Conservation (phyloP, 2,113 vertebrate species). For the Hippotragus niger region DNA sequence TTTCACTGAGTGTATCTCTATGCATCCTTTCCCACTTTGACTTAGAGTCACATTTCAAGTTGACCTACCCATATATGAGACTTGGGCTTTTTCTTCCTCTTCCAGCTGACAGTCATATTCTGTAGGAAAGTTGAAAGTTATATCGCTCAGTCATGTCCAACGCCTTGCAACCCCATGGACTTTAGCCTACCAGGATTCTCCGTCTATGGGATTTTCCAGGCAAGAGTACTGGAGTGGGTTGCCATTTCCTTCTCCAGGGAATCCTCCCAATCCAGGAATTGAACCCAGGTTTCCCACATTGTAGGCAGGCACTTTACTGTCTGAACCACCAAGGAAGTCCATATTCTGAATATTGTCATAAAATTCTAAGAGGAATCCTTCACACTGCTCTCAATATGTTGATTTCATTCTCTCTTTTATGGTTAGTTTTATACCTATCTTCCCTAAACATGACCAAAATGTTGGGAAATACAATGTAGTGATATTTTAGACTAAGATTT, state of each 20-base stretch:
- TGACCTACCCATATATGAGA: not conserved
- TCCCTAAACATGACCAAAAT: not conserved
- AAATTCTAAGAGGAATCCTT: not conserved
- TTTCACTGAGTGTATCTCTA: not conserved
- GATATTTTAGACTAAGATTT: not conserved
- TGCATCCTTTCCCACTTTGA: not conserved
- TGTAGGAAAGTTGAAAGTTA: not conserved
- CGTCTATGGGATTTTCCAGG: not conserved
- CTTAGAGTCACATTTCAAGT: not conserved
- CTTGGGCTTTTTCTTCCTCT: not conserved
- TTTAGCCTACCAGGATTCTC: not conserved
- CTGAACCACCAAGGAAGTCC: not conserved
- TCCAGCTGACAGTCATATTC: not conserved
- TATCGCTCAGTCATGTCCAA: accelerated
- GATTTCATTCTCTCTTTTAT: not conserved
- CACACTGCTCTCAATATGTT: not conserved
- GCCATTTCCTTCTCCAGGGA: not conserved
- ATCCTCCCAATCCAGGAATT: not conserved
- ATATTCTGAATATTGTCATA: not conserved
- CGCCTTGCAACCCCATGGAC: not conserved
- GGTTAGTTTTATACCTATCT: not conserved
- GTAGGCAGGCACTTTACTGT: not conserved
- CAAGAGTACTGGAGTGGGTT: not conserved
- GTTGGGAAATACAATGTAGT: not conserved
- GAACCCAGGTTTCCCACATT: not conserved